Conservation (phyloP, 2,797 vertebrate species). For the Acanthis flammea region DNA sequence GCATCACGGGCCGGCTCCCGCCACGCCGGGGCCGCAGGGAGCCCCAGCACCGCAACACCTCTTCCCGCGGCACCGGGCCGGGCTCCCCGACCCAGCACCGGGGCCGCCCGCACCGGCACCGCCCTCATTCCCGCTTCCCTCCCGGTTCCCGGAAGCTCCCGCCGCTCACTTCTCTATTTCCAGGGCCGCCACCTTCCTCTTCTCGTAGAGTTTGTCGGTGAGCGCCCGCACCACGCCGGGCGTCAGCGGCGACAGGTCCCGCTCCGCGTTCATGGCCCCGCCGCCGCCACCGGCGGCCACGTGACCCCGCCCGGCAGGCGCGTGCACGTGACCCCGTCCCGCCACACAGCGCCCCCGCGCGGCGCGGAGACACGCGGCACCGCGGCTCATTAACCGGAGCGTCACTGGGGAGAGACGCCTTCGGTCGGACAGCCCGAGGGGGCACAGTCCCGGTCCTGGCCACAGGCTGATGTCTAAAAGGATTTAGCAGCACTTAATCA, state of each 20-base stretch:
- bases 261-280: neutral
- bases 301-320: neutral
- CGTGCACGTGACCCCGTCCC: neutral
- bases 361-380: neutral
- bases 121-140: neutral
- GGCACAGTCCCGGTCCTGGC: neutral
- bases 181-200: conserved; percentile 93
- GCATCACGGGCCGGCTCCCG: neutral
- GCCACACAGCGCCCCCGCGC: neutral
- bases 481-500: neutral
- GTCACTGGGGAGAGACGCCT: neutral
- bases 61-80: neutral
- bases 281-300: neutral
- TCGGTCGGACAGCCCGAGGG: neutral
- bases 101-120: neutral
- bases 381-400: neutral
- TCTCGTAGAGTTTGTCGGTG: conserved; percentile 53
- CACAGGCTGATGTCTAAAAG: neutral
- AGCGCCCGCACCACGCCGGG: conserved; percentile 81
- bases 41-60: too few relatives aligned
- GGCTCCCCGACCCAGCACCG: neutral
- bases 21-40: neutral
- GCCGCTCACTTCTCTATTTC: conserved; percentile 88
- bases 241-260: neutral
- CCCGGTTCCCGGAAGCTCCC: neutral